These are phyloP conservation scores for Mesorhabditis spiculigera DNA, from an alignment of 2,888 invertebrate species.

Conservation along the genomic window DNA sequence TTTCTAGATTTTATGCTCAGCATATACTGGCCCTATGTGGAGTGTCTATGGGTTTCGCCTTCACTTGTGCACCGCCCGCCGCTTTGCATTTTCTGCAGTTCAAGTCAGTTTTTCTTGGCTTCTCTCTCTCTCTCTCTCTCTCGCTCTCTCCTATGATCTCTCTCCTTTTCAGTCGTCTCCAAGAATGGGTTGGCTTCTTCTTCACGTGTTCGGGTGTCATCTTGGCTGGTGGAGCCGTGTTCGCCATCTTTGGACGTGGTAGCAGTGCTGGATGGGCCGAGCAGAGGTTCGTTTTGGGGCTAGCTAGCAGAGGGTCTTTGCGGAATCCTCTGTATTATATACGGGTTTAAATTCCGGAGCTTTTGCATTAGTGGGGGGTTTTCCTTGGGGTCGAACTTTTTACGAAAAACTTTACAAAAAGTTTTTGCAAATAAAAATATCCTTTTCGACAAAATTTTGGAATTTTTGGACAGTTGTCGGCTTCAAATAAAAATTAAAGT, in stretches of 20 bases:
- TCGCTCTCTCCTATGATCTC: not conserved
- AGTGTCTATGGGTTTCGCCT: conserved; percentile 39
- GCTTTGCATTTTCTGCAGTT: conserved; percentile 26
- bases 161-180: conserved; percentile 28
- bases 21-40: conserved; percentile 40
- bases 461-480: too few relatives aligned
- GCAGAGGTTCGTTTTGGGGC: not conserved
- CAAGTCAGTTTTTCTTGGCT: conserved; percentile 30
- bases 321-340: too few relatives aligned
- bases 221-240: conserved; percentile 30
- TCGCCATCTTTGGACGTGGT: conserved; percentile 46
- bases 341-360: too few relatives aligned
- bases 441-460: too few relatives aligned
- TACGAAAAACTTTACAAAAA: too few relatives aligned
- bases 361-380: too few relatives aligned
- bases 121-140: too few relatives aligned
- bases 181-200: conserved; percentile 42
- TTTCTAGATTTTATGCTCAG: conserved; percentile 33
- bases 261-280: conserved; percentile 7
- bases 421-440: too few relatives aligned
- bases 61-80: conserved; percentile 31
- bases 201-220: conserved; percentile 33
- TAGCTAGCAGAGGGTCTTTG: not conserved
- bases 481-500: too few relatives aligned
- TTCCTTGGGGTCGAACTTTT: too few relatives aligned